These are phyloP conservation scores for Semibalanus balanoides DNA, from an alignment of 1,140 invertebrate genomes.

Conservation along the genomic window DNA sequence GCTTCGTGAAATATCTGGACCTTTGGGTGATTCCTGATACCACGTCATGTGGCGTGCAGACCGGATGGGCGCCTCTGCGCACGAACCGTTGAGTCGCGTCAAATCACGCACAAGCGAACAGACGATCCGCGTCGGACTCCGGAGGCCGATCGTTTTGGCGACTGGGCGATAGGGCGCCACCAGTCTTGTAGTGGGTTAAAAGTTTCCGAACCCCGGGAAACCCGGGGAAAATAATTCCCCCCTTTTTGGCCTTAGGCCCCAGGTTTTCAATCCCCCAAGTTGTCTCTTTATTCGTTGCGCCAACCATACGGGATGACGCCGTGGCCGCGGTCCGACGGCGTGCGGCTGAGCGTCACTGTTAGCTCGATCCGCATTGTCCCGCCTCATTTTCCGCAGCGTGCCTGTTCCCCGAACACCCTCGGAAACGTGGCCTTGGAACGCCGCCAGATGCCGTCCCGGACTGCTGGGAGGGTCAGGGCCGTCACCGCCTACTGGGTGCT, in stretches of 20 bases:
- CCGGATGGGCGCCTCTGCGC: slow-evolving; percentile 14
- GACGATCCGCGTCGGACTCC: background rate
- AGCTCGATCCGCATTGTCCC: slow-evolving; percentile 12
- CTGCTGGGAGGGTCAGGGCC: background rate
- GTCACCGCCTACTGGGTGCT: background rate
- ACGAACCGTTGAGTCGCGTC: slow-evolving; percentile 19
- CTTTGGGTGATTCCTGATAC: slow-evolving; percentile 11
- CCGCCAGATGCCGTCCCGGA: background rate
- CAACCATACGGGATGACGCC: slow-evolving; percentile 9
- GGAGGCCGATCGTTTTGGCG: background rate
- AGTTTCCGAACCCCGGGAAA: too few species aligned
- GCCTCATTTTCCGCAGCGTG: slow-evolving; percentile 7
- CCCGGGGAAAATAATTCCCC: too few species aligned
- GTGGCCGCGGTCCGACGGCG: slow-evolving; percentile 11
- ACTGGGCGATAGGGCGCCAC: background rate
- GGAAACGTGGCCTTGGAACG: background rate
- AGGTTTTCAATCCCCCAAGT: too few species aligned
- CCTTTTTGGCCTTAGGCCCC: too few species aligned
- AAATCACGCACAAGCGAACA: slow-evolving; percentile 18
- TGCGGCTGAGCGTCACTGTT: slow-evolving; percentile 7
- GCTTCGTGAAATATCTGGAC: slow-evolving; percentile 15
- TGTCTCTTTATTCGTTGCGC: background rate
- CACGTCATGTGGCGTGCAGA: slow-evolving; percentile 21
- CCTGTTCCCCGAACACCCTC: background rate
- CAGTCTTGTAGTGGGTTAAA: background rate